Evolutionary conservation across 2,797 vertebrate species (phyloP).

Genomic region (Eutrigla gurnardus): DNA sequence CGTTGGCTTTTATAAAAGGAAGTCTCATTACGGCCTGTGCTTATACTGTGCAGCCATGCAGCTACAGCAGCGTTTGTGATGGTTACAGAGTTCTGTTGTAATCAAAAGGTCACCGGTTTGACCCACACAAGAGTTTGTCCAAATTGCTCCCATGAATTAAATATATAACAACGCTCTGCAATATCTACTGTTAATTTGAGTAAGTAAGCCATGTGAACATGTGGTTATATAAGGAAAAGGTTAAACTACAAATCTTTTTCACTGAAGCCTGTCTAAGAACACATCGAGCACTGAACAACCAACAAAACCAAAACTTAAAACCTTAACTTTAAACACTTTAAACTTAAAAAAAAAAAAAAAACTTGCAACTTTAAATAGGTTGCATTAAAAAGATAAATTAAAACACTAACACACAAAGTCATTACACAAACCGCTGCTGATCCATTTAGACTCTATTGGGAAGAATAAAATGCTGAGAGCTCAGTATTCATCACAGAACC

Average conservation of each 20-base stretch:
- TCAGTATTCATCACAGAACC: too few relatives aligned
- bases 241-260: neutral
- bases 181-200: too few relatives aligned
- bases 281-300: neutral
- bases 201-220: neutral
- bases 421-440: too few relatives aligned
- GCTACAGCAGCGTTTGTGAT: conserved; percentile 21
- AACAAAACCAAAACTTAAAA: neutral
- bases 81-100: conserved; percentile 15
- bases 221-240: neutral
- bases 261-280: neutral
- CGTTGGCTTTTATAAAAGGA: conserved; percentile 52
- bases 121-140: neutral
- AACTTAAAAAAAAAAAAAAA: too few relatives aligned
- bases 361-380: too few relatives aligned
- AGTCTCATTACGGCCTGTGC: conserved; percentile 49
- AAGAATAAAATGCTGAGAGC: too few relatives aligned
- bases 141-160: conserved; percentile 23
- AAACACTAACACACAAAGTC: too few relatives aligned
- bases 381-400: too few relatives aligned
- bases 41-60: conserved; percentile 24
- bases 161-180: too few relatives aligned
- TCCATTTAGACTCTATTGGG: too few relatives aligned
- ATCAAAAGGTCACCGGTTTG: conserved; percentile 44
- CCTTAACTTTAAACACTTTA: too few relatives aligned